These are phyloP conservation scores for Hyphantria cunea DNA, from an alignment of 1,140 invertebrate species.

Conservation along the genomic window DNA sequence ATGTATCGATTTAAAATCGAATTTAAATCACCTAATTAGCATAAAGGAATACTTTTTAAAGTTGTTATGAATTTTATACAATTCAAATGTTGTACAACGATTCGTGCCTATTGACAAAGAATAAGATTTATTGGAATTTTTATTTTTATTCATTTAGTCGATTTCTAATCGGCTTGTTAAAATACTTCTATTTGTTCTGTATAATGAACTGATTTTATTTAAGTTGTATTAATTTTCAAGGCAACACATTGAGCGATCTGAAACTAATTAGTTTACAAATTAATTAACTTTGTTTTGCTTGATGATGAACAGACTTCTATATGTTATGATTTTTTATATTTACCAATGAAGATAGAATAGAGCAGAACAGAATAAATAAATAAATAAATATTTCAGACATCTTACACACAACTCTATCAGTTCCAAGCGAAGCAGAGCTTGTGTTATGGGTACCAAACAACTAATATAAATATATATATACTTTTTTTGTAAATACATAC, in stretches of 20 bases:
- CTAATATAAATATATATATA: too few species aligned
- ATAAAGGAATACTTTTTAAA: slow-evolving; percentile 32
- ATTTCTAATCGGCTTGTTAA: slow-evolving; percentile 22
- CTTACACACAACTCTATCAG: too few species aligned
- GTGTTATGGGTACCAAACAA: too few species aligned
- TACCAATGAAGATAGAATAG: too few species aligned
- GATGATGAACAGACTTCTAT: not conserved
- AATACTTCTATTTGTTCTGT: slow-evolving; percentile 14
- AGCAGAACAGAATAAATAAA: too few species aligned
- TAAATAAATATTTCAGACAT: too few species aligned
- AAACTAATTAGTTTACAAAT: not conserved
- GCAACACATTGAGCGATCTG: not conserved
- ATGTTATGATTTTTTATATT: too few species aligned
- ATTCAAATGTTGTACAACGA: slow-evolving; percentile 18
- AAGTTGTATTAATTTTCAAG: slow-evolving; percentile 5
- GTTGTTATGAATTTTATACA: slow-evolving; percentile 23
- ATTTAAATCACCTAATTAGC: slow-evolving; percentile 55
- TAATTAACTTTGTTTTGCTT: not conserved
- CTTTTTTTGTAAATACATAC: too few species aligned
- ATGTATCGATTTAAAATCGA: slow-evolving; percentile 48
- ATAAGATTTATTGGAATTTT: slow-evolving; percentile 29
- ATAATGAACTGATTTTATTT: slow-evolving; percentile 16
- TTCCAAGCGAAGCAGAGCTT: too few species aligned
- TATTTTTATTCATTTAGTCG: slow-evolving; percentile 22
- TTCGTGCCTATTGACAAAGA: slow-evolving; percentile 17